Evolutionary conservation across 1,140 invertebrate genomes (phyloP).

Genomic region (Drosophila lowei): DNA sequence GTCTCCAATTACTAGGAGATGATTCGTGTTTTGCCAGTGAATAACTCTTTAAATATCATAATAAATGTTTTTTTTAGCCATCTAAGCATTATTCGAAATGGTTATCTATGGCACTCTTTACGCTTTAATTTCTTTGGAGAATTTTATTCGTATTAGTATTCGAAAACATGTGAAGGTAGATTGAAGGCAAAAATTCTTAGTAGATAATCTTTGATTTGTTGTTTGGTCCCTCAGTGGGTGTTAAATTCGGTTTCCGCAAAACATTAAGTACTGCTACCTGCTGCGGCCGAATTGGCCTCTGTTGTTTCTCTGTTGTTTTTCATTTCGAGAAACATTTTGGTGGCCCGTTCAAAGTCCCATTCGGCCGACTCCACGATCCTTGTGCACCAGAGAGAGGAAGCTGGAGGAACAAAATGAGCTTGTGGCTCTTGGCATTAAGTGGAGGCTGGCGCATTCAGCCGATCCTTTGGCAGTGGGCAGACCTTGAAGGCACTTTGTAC

Average conservation of each 20-base stretch:
- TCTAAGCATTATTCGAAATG: slow-evolving; percentile 29
- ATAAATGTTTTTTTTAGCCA: slow-evolving; percentile 55
- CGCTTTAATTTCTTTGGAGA: too few species aligned
- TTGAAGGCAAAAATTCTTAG: background rate
- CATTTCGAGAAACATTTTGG: slow-evolving; percentile 49
- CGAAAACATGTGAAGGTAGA: background rate
- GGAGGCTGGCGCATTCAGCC: background rate
- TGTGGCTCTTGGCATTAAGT: slow-evolving; percentile 54
- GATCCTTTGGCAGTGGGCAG: background rate
- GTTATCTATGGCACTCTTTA: background rate
- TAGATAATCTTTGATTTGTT: background rate
- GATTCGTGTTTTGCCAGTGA: slow-evolving; percentile 18
- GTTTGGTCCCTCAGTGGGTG: background rate
- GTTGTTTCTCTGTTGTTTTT: background rate
- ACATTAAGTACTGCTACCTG: background rate
- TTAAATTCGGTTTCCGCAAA: background rate
- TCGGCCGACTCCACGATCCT: slow-evolving; percentile 62
- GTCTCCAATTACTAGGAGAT: background rate
- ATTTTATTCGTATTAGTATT: too few species aligned
- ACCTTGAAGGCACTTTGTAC: slow-evolving; percentile 59
- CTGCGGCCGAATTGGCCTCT: too few species aligned
- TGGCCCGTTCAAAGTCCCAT: slow-evolving; percentile 58
- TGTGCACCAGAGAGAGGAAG: slow-evolving; percentile 70
- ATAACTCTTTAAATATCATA: slow-evolving; percentile 41
- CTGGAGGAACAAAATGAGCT: slow-evolving; percentile 66